Evolutionary conservation across 2,888 invertebrate genomes (phyloP).

Genomic region (Agapetus fuscipes): DNA sequence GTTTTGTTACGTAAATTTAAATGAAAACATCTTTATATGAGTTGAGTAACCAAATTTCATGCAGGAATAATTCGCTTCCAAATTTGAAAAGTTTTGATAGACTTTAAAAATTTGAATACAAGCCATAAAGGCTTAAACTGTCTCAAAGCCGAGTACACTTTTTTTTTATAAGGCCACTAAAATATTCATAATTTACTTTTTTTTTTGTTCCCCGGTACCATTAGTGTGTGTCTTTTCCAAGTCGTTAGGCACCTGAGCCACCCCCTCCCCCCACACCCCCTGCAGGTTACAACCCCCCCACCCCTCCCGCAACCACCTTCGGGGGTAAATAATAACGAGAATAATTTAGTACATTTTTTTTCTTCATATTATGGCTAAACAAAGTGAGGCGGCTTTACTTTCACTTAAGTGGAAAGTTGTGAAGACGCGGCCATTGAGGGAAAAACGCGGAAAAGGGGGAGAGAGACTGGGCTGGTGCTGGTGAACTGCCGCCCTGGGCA

Average conservation of each 20-base stretch:
- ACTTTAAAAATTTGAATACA: conserved; percentile 5
- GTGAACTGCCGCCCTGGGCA: background rate
- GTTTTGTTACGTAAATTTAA: too few relatives aligned
- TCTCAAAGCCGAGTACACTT: conserved; percentile 2
- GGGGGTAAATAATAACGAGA: conserved; percentile 15
- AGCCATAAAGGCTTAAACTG: conserved; percentile 12
- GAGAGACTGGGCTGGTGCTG: background rate
- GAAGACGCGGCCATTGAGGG: conserved; percentile 5
- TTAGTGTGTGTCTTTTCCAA: conserved; percentile 21
- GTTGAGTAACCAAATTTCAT: too few relatives aligned
- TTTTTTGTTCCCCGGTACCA: conserved; percentile 16
- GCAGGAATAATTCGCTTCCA: too few relatives aligned
- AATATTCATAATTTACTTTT: conserved; percentile 18
- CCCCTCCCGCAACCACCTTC: conserved; percentile 5
- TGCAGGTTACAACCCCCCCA: conserved; percentile 12
- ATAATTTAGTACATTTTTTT: conserved; percentile 19
- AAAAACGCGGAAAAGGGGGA: background rate
- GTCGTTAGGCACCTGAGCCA: conserved; percentile 21
- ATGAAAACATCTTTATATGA: too few relatives aligned
- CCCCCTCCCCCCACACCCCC: conserved; percentile 10
- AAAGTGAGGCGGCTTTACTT: conserved; percentile 15
- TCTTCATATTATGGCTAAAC: conserved; percentile 16
- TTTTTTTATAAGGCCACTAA: conserved; percentile 10
- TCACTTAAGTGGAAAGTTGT: conserved; percentile 21
- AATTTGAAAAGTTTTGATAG: too few relatives aligned